These are phyloP conservation scores for Drosophila punjabiensis DNA, from an alignment of 1,140 invertebrate genomes.

Conservation along the genomic window DNA sequence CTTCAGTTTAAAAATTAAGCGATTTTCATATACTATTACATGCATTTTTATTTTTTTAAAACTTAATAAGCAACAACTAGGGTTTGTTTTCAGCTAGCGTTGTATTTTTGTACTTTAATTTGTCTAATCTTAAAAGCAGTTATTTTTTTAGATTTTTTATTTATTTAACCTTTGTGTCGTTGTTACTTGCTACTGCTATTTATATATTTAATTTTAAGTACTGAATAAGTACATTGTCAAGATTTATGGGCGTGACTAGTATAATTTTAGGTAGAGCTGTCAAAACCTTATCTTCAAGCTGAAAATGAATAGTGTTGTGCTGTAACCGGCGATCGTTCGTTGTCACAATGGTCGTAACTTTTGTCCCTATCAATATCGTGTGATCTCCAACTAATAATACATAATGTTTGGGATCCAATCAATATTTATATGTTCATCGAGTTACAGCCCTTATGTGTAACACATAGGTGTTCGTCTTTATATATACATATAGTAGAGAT, in stretches of 20 bases:
- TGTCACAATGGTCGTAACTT: background rate
- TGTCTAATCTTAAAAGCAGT: background rate
- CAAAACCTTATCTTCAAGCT: background rate
- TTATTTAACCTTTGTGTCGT: background rate
- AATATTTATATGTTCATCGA: background rate
- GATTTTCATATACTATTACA: no score
- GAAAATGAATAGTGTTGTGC: background rate
- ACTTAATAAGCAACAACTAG: no score
- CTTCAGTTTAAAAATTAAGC: no score
- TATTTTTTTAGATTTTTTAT: background rate
- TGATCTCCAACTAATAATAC: slow-evolving; percentile 15
- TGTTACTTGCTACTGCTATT: background rate
- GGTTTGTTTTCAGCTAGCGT: background rate
- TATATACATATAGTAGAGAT: background rate
- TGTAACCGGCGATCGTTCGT: background rate
- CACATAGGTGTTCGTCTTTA: background rate
- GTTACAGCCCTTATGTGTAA: slow-evolving; percentile 9
- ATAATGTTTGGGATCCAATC: background rate
- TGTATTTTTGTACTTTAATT: background rate
- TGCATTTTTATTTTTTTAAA: no score
- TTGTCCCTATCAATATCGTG: slow-evolving; percentile 4
- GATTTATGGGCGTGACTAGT: background rate
- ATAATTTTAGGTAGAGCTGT: slow-evolving; percentile 5
- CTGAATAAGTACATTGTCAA: background rate
- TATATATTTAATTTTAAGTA: background rate